phyloP scores from a whole-genome alignment of 2,888 invertebrate genomes.

The Clistopyga incitator region DNA sequence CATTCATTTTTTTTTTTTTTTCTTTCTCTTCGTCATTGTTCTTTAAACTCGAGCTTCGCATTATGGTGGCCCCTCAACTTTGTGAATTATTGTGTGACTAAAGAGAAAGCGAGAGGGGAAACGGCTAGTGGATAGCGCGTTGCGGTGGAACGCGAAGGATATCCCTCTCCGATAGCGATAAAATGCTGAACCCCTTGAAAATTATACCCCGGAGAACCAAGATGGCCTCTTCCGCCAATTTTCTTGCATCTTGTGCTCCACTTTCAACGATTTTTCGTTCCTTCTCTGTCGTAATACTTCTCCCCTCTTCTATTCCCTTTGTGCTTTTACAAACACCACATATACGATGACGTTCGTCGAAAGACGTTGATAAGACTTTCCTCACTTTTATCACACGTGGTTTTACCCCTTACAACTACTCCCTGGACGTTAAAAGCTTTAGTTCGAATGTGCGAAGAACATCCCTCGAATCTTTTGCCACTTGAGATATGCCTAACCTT shows the following conservation, averaged over 20 bases:
- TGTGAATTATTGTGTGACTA: slow-evolving; percentile 62
- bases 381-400: slow-evolving; percentile 52
- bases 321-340: slow-evolving; percentile 12
- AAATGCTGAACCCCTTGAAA: slow-evolving; percentile 62
- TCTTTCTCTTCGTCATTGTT: slow-evolving; percentile 27
- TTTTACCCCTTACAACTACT: slow-evolving; percentile 47
- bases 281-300: slow-evolving; percentile 59
- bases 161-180: slow-evolving; percentile 53
- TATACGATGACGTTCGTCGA: slow-evolving; percentile 42
- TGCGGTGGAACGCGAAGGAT: slow-evolving; percentile 48
- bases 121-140: not conserved
- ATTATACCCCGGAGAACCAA: slow-evolving; percentile 59
- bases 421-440: slow-evolving; percentile 58
- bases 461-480: slow-evolving; percentile 10
- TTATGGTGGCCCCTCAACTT: slow-evolving; percentile 38
- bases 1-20: slow-evolving; percentile 5
- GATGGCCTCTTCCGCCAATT: slow-evolving; percentile 32
- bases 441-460: slow-evolving; percentile 37
- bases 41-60: slow-evolving; percentile 37
- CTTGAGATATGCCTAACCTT: not conserved
- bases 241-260: slow-evolving; percentile 60
- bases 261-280: slow-evolving; percentile 50
- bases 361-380: slow-evolving; percentile 49
- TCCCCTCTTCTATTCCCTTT: slow-evolving; percentile 42
- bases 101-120: slow-evolving; percentile 54